Base-by-base conservation (phyloP, 2,797 vertebrate species). In the Microcaecilia unicolor region DNA sequence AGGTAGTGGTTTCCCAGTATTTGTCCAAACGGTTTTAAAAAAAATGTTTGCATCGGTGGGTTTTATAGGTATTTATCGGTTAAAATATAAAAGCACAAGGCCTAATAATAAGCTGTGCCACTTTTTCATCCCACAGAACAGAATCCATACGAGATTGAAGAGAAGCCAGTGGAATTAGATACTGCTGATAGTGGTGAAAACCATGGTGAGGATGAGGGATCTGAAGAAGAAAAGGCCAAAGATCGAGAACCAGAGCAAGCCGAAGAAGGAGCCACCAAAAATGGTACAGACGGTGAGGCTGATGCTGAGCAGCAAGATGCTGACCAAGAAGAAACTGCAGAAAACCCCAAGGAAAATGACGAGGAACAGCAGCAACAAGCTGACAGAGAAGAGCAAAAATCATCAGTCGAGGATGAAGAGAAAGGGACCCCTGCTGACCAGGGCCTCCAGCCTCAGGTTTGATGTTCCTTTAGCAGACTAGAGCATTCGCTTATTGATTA, bases 61-160 rank as follows among this genome's bases (percentile, higher is more conserved):
- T n/a, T n/a, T n/a, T n/a, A n/a, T n/a, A n/a, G n/a, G n/a, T n/a
- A n/a, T n/a, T n/a, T n/a, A n/a, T n/a, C n/a, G n/a, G n/a, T n/a
- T n/a, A n/a, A n/a, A n/a, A n/a, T n/a, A n/a, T n/a, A n/a, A n/a
- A n/a, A n/a, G n/a, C n/a, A n/a, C n/a, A n/a, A n/a, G n/a, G n/a
- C n/a, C n/a, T n/a, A n/a, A n/a, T n/a, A n/a, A n/a, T n/a, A n/a
- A n/a, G n/a, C n/a, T n/a, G n/a, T n/a, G n/a, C n/a, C n/a, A n/a
- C n/a, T n/a, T 5, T 8, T 20, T 28, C 4, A 24, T 6, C 41
- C 8, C 61, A 46, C 58, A 90, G 90, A 80, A 44, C 84, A 89
- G 28, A 93, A 90, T 68, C 84, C 85, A 10, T 82, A 92, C 22
- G 87, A 93, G 52, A 80, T 94, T 15, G 81, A 87, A 29, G 87